Evolutionary conservation across 2,888 invertebrate genomes (phyloP).

Genomic region (Ormyrus thymus): DNA sequence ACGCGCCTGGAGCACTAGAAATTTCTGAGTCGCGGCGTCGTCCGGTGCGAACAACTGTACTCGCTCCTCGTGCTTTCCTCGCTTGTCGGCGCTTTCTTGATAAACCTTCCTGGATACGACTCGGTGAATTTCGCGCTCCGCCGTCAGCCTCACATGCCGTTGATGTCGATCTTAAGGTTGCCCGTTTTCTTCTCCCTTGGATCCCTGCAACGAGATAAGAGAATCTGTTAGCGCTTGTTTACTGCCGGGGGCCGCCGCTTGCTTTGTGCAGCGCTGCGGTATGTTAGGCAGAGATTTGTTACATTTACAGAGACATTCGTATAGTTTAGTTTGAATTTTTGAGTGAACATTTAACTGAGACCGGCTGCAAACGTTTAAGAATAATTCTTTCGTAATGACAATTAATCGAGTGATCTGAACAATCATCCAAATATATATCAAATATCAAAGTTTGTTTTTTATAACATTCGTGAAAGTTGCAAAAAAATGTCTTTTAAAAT

Average conservation of each 20-base stretch:
- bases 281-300: too few relatives aligned
- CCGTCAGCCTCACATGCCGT: constrained; percentile 77
- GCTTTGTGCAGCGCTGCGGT: too few relatives aligned
- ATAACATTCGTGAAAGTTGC: neutral
- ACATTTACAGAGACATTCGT: too few relatives aligned
- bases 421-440: neutral
- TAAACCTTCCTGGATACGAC: constrained; percentile 8
- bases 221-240: too few relatives aligned
- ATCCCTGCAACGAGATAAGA: constrained; percentile 78
- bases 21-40: neutral
- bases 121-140: constrained; percentile 28
- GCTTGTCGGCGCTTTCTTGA: neutral
- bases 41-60: neutral
- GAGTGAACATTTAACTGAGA: too few relatives aligned
- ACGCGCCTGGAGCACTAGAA: constrained; percentile 11
- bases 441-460: neutral
- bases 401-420: too few relatives aligned
- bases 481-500: too few relatives aligned
- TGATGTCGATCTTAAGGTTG: constrained; percentile 88
- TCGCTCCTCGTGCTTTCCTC: neutral
- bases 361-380: too few relatives aligned
- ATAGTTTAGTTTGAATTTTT: too few relatives aligned
- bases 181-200: constrained; percentile 92
- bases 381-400: too few relatives aligned
- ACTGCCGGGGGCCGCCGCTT: too few relatives aligned